Conservation (phyloP, 2,888 invertebrate species). For the Tipula vernalis region DNA sequence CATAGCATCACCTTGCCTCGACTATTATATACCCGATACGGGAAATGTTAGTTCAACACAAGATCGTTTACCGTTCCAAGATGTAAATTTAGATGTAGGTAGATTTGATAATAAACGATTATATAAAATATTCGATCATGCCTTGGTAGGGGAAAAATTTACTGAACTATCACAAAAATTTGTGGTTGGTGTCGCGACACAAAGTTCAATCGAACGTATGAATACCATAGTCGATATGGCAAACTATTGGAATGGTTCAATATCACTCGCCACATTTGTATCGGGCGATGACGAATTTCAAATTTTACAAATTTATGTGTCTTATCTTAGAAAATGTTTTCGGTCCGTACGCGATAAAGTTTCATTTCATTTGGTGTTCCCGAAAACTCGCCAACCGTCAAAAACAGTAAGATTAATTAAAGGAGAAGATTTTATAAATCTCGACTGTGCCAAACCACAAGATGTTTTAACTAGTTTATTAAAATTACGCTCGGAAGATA, state of each 20-base stretch:
- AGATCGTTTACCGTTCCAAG: constrained; percentile 35
- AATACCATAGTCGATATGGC: constrained; percentile 66
- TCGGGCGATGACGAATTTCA: constrained; percentile 66
- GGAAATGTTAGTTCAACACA: constrained; percentile 25
- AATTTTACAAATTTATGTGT: constrained; percentile 56
- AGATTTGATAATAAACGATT: constrained; percentile 60
- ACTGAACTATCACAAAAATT: constrained; percentile 43
- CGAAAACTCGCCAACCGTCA: constrained; percentile 42
- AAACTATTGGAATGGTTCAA: constrained; percentile 73
- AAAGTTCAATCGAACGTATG: constrained; percentile 72
- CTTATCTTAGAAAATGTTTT: constrained; percentile 64
- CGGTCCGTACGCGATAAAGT: constrained; percentile 58
- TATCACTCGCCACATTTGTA: constrained; percentile 71
- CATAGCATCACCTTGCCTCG: constrained; percentile 17
- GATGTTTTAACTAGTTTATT: constrained; percentile 46
- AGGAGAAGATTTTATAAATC: constrained; percentile 26
- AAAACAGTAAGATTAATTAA: constrained; percentile 22
- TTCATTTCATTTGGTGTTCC: constrained; percentile 61
- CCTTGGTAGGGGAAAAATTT: constrained; percentile 54
- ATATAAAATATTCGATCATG: constrained; percentile 62
- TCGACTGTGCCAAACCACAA: constrained; percentile 58
- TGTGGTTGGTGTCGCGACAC: constrained; percentile 66
- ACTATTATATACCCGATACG: constrained; percentile 27
- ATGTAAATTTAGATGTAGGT: constrained; percentile 52
- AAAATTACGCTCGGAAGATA: constrained; percentile 46